Evolutionary conservation across 2,113 vertebrate genomes (phyloP).

Genomic region (Clarias macrocephalus): DNA sequence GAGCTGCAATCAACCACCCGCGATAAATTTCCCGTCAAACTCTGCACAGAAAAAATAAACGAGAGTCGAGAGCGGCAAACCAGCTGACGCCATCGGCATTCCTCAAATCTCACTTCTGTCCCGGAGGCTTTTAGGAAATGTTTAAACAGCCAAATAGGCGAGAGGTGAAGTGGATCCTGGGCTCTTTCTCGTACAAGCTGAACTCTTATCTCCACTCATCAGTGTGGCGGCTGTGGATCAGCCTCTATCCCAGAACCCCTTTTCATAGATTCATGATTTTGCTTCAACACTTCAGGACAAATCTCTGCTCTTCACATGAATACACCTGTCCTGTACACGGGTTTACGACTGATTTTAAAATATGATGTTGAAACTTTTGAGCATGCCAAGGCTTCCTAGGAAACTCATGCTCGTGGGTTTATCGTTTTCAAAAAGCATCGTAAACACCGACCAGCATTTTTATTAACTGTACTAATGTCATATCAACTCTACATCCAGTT

Average conservation of each 20-base stretch:
- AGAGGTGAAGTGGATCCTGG: not conserved
- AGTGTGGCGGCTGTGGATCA: not conserved
- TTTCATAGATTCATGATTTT: not conserved
- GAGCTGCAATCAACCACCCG: constrained; percentile 69
- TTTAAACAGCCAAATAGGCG: constrained; percentile 6
- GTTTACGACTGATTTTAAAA: too few relatives aligned
- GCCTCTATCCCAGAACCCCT: not conserved
- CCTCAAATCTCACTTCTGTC: constrained; percentile 51
- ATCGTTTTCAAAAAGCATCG: not conserved
- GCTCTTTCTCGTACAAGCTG: not conserved
- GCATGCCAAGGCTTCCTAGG: not conserved
- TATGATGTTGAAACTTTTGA: too few relatives aligned
- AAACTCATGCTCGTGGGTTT: not conserved
- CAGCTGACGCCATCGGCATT: constrained; percentile 63
- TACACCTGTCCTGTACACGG: not conserved
- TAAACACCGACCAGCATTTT: not conserved
- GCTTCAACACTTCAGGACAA: not conserved
- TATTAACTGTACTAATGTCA: too few relatives aligned
- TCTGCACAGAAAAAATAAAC: constrained; percentile 64
- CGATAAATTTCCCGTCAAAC: constrained; percentile 73
- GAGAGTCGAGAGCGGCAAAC: constrained; percentile 51
- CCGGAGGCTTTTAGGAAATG: constrained; percentile 8
- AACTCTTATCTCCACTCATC: not conserved
- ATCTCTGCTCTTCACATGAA: not conserved
- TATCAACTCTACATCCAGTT: not conserved